These are phyloP conservation scores for Panurus biarmicus DNA, from an alignment of 2,113 vertebrate species.

Conservation along the genomic window DNA sequence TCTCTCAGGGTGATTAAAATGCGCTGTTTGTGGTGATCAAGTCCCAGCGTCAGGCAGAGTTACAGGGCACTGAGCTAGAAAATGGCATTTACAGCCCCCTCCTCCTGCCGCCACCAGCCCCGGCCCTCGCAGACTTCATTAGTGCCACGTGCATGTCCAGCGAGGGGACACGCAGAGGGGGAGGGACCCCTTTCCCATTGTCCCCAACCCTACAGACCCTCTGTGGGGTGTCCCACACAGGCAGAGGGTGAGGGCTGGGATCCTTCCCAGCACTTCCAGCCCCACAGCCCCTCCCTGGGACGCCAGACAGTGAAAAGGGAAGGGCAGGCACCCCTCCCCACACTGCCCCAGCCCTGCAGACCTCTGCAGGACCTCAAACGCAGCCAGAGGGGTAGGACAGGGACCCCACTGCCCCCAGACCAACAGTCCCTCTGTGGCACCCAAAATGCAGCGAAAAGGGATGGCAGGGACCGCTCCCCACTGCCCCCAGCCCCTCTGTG, in stretches of 20 bases:
- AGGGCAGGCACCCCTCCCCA: background rate
- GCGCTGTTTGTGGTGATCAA: slow-evolving; percentile 64
- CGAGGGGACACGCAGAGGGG: accelerated
- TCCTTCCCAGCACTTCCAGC: background rate
- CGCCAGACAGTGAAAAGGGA: background rate
- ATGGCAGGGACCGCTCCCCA: background rate
- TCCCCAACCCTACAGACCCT: background rate
- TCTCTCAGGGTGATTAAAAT: slow-evolving; percentile 63
- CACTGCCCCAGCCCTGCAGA: background rate
- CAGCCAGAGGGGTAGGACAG: background rate
- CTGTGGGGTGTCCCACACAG: too few relatives aligned
- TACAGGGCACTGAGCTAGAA: slow-evolving; percentile 78
- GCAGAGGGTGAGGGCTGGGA: background rate
- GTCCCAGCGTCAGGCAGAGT: slow-evolving; percentile 57
- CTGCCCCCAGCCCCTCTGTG: accelerated
- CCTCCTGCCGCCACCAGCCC: slow-evolving; percentile 41
- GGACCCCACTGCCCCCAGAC: background rate
- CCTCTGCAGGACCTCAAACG: too few relatives aligned
- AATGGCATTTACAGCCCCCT: slow-evolving; percentile 76
- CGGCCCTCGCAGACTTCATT: slow-evolving; percentile 68
- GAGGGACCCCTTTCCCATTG: too few relatives aligned
- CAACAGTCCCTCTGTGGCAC: background rate
- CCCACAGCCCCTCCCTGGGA: too few relatives aligned
- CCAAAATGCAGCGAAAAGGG: background rate
- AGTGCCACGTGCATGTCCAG: background rate